Evolutionary conservation across 2,888 invertebrate genomes (phyloP).

Genomic region (Chelonus formosanus): DNA sequence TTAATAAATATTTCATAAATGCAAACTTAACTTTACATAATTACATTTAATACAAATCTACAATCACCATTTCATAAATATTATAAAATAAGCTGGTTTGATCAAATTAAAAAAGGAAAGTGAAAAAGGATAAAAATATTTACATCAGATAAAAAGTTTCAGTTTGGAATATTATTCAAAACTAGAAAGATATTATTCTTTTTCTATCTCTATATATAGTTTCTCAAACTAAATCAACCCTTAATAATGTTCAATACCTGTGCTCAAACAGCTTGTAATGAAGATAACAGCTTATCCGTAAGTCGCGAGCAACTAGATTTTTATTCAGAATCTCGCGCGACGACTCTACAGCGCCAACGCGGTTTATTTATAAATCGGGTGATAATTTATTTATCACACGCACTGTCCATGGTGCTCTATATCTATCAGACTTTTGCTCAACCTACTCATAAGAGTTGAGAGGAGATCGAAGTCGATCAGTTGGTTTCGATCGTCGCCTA

Average conservation of each 20-base stretch:
- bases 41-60: no score
- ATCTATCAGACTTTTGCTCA: neutral
- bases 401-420: slow-evolving; percentile 3
- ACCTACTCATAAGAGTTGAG: slow-evolving; percentile 10
- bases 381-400: slow-evolving; percentile 52
- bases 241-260: slow-evolving; percentile 37
- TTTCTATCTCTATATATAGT: slow-evolving; percentile 1
- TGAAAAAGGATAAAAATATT: neutral
- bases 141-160: no score
- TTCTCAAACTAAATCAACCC: neutral
- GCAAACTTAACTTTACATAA: no score
- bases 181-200: no score
- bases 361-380: slow-evolving; percentile 50
- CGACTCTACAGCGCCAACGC: slow-evolving; percentile 40
- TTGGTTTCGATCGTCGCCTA: slow-evolving; percentile 28
- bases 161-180: no score
- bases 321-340: neutral
- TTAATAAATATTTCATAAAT: no score
- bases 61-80: no score
- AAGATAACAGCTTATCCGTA: slow-evolving; percentile 24
- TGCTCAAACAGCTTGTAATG: slow-evolving; percentile 30
- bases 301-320: slow-evolving; percentile 11
- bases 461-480: slow-evolving; percentile 17
- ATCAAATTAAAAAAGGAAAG: neutral
- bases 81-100: no score